Conservation (phyloP, 2,797 vertebrate genomes). For the Helicolenus hilgendorfi region DNA sequence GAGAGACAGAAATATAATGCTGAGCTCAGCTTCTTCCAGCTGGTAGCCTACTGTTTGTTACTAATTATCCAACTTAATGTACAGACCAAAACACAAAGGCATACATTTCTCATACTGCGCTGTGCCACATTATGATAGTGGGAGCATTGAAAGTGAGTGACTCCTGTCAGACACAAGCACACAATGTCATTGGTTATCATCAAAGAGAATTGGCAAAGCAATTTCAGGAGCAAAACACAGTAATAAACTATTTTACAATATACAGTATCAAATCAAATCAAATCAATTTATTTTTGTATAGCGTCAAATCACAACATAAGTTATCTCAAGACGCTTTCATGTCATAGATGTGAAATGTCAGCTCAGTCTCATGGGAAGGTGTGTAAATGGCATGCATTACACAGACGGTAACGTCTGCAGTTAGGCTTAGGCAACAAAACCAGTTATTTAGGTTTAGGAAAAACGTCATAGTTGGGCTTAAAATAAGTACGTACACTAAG, state of each 20-base stretch:
- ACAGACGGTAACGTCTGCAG: too few species aligned
- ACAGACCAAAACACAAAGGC: conserved; percentile 26
- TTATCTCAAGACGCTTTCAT: too few species aligned
- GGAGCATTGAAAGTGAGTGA: background rate
- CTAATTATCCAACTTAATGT: conserved; percentile 31
- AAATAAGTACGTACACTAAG: too few species aligned
- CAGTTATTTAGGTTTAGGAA: too few species aligned
- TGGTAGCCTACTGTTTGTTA: conserved; percentile 14
- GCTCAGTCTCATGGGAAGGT: too few species aligned
- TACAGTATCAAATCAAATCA: too few species aligned
- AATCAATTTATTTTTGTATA: too few species aligned
- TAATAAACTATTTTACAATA: background rate
- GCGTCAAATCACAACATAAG: too few species aligned
- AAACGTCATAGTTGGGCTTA: too few species aligned
- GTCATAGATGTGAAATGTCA: background rate
- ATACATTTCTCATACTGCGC: conserved; percentile 6
- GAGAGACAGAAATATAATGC: conserved; percentile 10
- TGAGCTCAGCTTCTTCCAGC: conserved; percentile 52
- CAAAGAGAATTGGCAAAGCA: background rate
- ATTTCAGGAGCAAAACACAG: background rate
- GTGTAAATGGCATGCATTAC: too few species aligned
- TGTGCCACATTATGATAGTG: background rate
- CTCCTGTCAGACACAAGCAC: background rate
- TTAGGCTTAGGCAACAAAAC: too few species aligned
- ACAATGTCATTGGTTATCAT: background rate